Percentiles rank a stretch among this genome's conserved stretches.
Evolutionary conservation across 2,888 invertebrate genomes (phyloP).

Genomic region (Erebia ligea): DNA sequence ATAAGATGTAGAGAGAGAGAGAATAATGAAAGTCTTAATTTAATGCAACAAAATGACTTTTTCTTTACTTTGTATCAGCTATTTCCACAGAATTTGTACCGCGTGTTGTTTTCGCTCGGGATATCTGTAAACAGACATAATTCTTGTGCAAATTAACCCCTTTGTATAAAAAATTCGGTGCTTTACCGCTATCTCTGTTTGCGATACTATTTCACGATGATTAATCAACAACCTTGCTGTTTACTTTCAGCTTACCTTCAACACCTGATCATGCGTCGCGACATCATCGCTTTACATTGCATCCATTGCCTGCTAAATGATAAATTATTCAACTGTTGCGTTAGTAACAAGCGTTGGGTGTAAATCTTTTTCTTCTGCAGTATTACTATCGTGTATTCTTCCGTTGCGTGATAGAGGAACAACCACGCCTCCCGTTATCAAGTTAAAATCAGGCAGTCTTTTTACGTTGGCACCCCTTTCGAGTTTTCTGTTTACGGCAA

Average conservation of each 20-base stretch:
- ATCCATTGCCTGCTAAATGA: constrained; percentile 37
- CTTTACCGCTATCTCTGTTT: constrained; percentile 52
- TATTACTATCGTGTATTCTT: background rate
- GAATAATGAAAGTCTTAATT: too few species aligned
- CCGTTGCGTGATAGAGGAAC: constrained; percentile 13
- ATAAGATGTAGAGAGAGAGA: too few species aligned
- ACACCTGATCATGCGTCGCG: background rate
- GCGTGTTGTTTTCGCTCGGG: constrained; percentile 5
- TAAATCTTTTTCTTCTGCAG: background rate
- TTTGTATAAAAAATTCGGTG: constrained; percentile 51
- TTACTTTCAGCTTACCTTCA: constrained; percentile 63
- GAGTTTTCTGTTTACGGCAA: constrained; percentile 48
- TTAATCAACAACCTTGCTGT: constrained; percentile 66
- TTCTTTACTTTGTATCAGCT: constrained; percentile 10
- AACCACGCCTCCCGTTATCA: constrained; percentile 67
- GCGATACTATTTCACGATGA: constrained; percentile 64
- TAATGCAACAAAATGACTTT: too few species aligned
- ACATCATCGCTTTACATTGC: background rate
- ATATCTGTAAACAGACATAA: constrained; percentile 21
- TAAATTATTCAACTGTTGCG: background rate
- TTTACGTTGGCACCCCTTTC: constrained; percentile 63
- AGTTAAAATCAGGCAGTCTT: constrained; percentile 68
- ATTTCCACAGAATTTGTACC: background rate
- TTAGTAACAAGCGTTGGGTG: constrained; percentile 25
- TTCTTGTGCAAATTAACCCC: constrained; percentile 52